These are phyloP conservation scores for Drosophila macrospina DNA, from an alignment of 2,888 invertebrate species.

Conservation along the genomic window DNA sequence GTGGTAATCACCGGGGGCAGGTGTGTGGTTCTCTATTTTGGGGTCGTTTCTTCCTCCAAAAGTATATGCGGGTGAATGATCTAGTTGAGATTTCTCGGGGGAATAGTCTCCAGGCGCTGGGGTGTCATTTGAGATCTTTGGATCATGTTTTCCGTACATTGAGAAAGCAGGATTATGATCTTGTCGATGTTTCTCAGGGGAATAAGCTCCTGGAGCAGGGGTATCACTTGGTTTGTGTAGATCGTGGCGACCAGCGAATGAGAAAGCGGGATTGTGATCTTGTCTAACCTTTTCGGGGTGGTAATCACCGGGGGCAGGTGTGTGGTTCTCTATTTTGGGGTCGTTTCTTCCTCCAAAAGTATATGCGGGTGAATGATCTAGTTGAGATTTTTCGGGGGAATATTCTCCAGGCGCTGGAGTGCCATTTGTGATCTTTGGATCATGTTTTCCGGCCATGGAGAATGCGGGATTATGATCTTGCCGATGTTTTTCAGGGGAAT, in stretches of 20 bases:
- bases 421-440: slow-evolving; percentile 77
- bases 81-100: slow-evolving; percentile 87
- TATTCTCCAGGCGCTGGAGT: slow-evolving; percentile 86
- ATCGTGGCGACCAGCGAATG: slow-evolving; percentile 85
- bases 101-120: slow-evolving; percentile 88
- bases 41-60: slow-evolving; percentile 81
- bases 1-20: slow-evolving; percentile 87
- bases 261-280: slow-evolving; percentile 85
- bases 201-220: slow-evolving; percentile 87
- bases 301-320: slow-evolving; percentile 89
- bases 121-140: slow-evolving; percentile 74
- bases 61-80: slow-evolving; percentile 86
- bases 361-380: slow-evolving; percentile 85
- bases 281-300: slow-evolving; percentile 86
- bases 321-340: slow-evolving; percentile 82
- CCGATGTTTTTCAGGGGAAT: slow-evolving; percentile 86
- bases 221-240: slow-evolving; percentile 83
- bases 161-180: slow-evolving; percentile 70
- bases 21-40: slow-evolving; percentile 76
- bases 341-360: slow-evolving; percentile 84
- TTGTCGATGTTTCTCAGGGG: slow-evolving; percentile 86
- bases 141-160: slow-evolving; percentile 52
- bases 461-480: slow-evolving; percentile 86
- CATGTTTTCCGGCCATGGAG: slow-evolving; percentile 84
- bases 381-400: slow-evolving; percentile 86